A percentile compares a stretch with the other conserved stretches of the same genome.
Conservation (phyloP, 2,797 vertebrate species). For the Sus cebifrons region DNA sequence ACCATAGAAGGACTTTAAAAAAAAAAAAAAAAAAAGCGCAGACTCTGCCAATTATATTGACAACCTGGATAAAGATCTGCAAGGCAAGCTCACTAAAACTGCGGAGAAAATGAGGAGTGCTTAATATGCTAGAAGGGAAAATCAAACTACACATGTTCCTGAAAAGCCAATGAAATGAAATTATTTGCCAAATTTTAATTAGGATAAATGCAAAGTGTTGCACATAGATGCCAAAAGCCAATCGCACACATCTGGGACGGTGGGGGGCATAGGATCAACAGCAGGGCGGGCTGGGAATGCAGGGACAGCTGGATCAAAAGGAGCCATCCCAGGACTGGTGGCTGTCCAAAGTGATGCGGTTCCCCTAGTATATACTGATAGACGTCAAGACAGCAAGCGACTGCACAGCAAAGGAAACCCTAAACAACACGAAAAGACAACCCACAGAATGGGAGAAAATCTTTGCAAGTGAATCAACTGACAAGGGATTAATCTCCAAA, state of each 20-base stretch:
- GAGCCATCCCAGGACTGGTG: neutral
- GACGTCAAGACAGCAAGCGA: too few relatives aligned
- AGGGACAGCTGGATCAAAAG: neutral
- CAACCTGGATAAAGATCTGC: slow-evolving; percentile 22
- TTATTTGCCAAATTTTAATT: slow-evolving; percentile 70
- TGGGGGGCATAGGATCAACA: neutral
- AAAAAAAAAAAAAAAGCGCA: slow-evolving; percentile 76
- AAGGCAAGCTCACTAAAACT: neutral
- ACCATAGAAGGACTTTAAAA: slow-evolving; percentile 83
- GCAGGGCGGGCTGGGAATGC: neutral
- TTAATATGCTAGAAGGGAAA: slow-evolving; percentile 29
- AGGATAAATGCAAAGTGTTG: slow-evolving; percentile 40
- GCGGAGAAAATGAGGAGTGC: neutral
- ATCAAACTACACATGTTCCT: slow-evolving; percentile 60
- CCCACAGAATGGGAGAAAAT: too few relatives aligned
- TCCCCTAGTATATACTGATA: neutral
- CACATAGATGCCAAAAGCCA: slow-evolving; percentile 18
- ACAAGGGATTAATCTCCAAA: too few relatives aligned
- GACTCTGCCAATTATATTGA: slow-evolving; percentile 60
- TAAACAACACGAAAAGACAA: too few relatives aligned
- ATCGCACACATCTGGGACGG: neutral
- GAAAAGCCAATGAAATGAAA: slow-evolving; percentile 68
- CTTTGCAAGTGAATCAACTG: too few relatives aligned
- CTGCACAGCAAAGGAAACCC: too few relatives aligned
- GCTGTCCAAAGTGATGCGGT: neutral